Evolutionary conservation across 2,113 vertebrate genomes (phyloP).

Genomic region (Butastur rufipennis): DNA sequence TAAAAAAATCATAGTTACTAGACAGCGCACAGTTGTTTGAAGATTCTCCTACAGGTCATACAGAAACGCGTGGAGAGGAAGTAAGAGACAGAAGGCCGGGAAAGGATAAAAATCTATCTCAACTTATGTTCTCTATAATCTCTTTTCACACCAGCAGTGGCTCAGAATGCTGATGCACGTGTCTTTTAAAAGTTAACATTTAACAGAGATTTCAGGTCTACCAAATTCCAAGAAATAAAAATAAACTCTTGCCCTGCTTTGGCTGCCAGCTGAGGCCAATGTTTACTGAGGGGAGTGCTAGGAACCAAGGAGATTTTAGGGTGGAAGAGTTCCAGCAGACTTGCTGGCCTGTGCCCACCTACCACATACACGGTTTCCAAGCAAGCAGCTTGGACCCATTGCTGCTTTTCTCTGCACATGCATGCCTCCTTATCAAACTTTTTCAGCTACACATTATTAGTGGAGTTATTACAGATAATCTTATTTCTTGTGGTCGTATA

Average conservation of each 20-base stretch:
- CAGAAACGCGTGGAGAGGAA: not conserved
- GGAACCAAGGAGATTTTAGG: not conserved
- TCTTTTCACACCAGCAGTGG: not conserved
- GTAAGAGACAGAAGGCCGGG: not conserved
- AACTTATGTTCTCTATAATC: not conserved
- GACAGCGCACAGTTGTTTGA: not conserved
- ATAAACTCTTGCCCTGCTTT: conserved; percentile 62
- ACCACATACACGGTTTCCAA: not conserved
- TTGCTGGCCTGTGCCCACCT: not conserved
- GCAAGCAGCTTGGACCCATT: not conserved
- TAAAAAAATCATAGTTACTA: not conserved
- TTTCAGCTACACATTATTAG: not conserved
- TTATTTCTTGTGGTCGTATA: not conserved
- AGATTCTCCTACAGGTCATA: not conserved
- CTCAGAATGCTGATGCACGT: conserved; percentile 60
- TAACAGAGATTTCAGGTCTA: conserved; percentile 74
- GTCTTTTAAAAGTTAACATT: conserved; percentile 74
- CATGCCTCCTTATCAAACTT: not conserved
- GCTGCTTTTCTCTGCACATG: not conserved
- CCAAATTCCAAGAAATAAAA: conserved; percentile 73
- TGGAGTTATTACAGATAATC: not conserved
- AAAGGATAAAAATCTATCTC: not conserved
- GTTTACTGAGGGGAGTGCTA: conserved; percentile 21
- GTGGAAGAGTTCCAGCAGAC: not conserved
- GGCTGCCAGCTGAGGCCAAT: conserved; percentile 63